phyloP scores from a whole-genome alignment of 2,797 vertebrate species.

The Eurystomus glaucurus region DNA sequence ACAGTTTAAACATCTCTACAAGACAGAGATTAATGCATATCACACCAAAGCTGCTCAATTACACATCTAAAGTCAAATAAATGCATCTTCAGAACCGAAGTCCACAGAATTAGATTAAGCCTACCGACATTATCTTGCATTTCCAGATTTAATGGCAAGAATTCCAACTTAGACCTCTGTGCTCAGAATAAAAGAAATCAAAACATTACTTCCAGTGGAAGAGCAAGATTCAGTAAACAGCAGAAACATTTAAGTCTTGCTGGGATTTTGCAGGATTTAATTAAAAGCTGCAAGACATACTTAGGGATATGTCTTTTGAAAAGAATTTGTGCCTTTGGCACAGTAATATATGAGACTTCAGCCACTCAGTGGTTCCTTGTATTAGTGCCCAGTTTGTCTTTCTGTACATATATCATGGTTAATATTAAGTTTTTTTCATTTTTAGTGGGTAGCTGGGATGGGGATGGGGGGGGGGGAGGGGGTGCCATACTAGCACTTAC shows the following conservation, averaged over 20 bases:
- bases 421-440: constrained; percentile 27
- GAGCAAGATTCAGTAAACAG: constrained; percentile 1
- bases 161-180: background rate
- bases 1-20: background rate
- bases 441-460: background rate
- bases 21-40: background rate
- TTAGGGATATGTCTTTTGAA: background rate
- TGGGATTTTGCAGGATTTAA: constrained; percentile 28
- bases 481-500: background rate
- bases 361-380: constrained; percentile 26
- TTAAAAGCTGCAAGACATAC: constrained; percentile 25
- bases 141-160: background rate
- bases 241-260: background rate
- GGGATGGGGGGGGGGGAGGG: no score
- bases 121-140: background rate
- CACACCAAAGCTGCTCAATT: background rate
- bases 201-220: background rate
- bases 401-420: background rate
- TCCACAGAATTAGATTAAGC: background rate
- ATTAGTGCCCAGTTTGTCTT: background rate
- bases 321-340: background rate
- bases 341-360: background rate
- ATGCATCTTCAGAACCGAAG: background rate
- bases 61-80: background rate
- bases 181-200: background rate